Percentiles rank a stretch among this genome's conserved stretches.
Evolutionary conservation across 2,113 vertebrate species (phyloP).

Genomic region (Eurypyga helias): DNA sequence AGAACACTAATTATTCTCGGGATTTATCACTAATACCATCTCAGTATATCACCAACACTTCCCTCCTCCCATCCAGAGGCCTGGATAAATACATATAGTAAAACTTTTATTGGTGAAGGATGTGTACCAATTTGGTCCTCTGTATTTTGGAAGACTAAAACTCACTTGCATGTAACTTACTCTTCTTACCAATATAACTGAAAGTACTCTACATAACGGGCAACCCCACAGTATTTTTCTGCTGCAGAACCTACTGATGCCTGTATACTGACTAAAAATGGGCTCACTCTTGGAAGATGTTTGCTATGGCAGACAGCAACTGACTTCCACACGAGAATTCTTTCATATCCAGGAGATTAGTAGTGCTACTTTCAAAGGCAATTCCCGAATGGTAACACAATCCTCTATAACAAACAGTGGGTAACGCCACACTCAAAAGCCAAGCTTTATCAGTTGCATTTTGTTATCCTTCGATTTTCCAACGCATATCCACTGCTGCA

Average conservation of each 20-base stretch:
- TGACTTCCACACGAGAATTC: background rate
- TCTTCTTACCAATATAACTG: background rate
- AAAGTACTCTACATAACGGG: background rate
- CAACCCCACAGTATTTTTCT: background rate
- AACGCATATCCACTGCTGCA: background rate
- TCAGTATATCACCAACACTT: background rate
- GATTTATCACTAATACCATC: background rate
- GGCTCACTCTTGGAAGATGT: background rate
- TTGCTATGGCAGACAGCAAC: background rate
- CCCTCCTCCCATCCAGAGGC: background rate
- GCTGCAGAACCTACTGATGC: background rate
- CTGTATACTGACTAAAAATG: background rate
- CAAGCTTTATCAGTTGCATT: background rate
- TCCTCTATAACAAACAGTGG: background rate
- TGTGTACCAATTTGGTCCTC: background rate
- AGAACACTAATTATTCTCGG: background rate
- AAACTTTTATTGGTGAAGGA: background rate
- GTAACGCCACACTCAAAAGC: background rate
- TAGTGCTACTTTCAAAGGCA: conserved; percentile 1
- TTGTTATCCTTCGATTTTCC: background rate
- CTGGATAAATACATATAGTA: background rate
- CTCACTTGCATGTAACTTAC: background rate
- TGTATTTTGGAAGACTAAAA: background rate
- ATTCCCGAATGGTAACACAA: background rate
- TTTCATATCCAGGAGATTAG: background rate